phyloP scores from a whole-genome alignment of 64 coral and sea anemone genomes.

The Porites lutea region DNA sequence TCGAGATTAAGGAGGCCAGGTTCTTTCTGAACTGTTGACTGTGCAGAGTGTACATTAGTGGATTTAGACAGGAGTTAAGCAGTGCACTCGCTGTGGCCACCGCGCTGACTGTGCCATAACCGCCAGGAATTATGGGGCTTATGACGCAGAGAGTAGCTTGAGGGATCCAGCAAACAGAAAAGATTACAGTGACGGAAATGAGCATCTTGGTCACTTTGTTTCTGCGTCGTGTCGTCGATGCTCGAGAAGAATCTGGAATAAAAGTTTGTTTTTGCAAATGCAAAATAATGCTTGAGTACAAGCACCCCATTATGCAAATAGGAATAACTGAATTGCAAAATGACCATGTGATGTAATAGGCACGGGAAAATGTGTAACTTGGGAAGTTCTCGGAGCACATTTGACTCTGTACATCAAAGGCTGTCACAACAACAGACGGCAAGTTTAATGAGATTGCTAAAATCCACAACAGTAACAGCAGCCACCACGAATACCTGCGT shows the following conservation, averaged over 20 bases:
- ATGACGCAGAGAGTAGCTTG: slow-evolving; percentile 6
- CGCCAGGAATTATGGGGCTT: slow-evolving; percentile 12
- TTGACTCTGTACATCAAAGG: neutral
- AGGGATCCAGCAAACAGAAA: slow-evolving; percentile 46
- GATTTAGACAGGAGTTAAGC: slow-evolving; percentile 56
- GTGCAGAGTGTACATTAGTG: slow-evolving; percentile 60
- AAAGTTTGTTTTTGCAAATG: neutral
- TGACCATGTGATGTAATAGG: neutral
- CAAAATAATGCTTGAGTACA: slow-evolving; percentile 42
- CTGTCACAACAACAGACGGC: neutral
- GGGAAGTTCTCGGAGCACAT: neutral
- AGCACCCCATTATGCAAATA: slow-evolving; percentile 46
- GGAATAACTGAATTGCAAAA: slow-evolving; percentile 2
- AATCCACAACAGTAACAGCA: neutral
- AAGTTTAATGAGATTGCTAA: neutral
- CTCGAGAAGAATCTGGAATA: neutral
- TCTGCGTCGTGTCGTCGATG: neutral
- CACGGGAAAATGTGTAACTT: neutral
- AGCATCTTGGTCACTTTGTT: slow-evolving; percentile 57
- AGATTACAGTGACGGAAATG: slow-evolving; percentile 45
- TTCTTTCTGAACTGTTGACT: slow-evolving; percentile 45
- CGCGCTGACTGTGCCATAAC: neutral
- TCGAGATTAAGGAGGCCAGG: neutral
- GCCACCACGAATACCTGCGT: neutral
- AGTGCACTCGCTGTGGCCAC: neutral